Evolutionary conservation across 2,797 vertebrate species (phyloP), one percentile per base, ranked within the genome.

Genomic region (Phoeniculus purpureus): DNA sequence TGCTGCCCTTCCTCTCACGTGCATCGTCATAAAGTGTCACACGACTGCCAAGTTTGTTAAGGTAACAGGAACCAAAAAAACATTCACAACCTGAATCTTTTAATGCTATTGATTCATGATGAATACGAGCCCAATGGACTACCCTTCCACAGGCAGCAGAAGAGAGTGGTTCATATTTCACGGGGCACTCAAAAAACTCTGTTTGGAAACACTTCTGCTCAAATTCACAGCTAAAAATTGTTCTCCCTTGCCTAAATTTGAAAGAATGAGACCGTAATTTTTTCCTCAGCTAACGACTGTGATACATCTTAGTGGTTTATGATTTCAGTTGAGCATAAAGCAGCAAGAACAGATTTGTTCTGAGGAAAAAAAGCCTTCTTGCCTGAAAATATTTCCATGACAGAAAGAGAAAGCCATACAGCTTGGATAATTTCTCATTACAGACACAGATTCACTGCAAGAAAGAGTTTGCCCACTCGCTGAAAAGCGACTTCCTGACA

Each of bases 21-120:
- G 29, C 85, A 74, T 79, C 75, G 83, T 88, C 68, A 96, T 96
- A 92, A 96, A 96, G 95, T 90, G 58, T 94, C 87, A 94, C 88
- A 91, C 50, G 81, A 87, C 66, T 96, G 81, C 94, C 93, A 90
- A 80, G 92, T 96, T 96, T 50, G 5, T 75, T 96, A 94, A 94
- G 61, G 20, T 51, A 83, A 70, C 66, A 83, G 93, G 66, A 89
- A 95, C 59, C 55, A 94, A 81, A 48, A 37, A 95, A 96, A 94
- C 94, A 95, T 75, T 86, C 85, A 93, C 80, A 60, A 78, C 67
- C 89, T 77, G 54, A 84, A 94, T 84, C 18, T 79, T 92, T 94
- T 92, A 47, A 55, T 83, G 45, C 91, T 93, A 90, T 16, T 77
- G 21, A 8, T 65, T 93, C 22, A 45, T 91, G 66, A 27, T 75